These are phyloP conservation scores for Cerastis leucographa DNA, from an alignment of 2,888 invertebrate species.

Conservation along the genomic window DNA sequence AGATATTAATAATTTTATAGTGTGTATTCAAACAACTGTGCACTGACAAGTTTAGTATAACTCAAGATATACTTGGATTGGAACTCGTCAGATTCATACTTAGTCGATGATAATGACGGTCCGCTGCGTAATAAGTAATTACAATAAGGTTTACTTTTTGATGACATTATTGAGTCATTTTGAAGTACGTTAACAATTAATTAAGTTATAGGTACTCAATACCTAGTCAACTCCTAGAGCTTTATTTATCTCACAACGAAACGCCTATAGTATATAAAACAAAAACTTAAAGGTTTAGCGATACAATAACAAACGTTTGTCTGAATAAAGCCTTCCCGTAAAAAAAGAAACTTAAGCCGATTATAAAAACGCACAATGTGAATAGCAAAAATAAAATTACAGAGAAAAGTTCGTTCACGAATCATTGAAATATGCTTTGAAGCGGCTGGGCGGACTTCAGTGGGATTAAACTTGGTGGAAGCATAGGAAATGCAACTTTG, in stretches of 20 bases:
- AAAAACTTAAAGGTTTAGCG: not conserved
- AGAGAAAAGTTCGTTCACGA: constrained; percentile 6
- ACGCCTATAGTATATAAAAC: not conserved
- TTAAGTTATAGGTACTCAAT: not conserved
- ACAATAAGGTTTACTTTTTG: not conserved
- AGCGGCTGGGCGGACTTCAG: constrained; percentile 4
- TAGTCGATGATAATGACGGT: not conserved
- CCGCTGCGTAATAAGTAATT: not conserved
- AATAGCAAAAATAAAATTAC: constrained; percentile 16
- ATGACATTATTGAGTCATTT: not conserved
- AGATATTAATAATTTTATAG: not conserved
- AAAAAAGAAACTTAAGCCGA: not conserved
- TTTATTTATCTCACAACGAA: not conserved
- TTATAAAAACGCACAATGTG: not conserved
- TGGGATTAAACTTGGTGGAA: constrained; percentile 15
- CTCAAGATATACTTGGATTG: not conserved
- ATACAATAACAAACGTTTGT: not conserved
- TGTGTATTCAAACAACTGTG: not conserved
- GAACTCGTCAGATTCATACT: not conserved
- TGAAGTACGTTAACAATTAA: too few relatives aligned
- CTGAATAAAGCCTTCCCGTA: not conserved
- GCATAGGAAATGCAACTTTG: constrained; percentile 27
- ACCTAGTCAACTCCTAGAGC: not conserved
- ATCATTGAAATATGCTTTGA: constrained; percentile 18
- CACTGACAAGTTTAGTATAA: not conserved